phyloP scores from a whole-genome alignment of 1,140 invertebrate species.

The Belonocnema kinseyi region DNA sequence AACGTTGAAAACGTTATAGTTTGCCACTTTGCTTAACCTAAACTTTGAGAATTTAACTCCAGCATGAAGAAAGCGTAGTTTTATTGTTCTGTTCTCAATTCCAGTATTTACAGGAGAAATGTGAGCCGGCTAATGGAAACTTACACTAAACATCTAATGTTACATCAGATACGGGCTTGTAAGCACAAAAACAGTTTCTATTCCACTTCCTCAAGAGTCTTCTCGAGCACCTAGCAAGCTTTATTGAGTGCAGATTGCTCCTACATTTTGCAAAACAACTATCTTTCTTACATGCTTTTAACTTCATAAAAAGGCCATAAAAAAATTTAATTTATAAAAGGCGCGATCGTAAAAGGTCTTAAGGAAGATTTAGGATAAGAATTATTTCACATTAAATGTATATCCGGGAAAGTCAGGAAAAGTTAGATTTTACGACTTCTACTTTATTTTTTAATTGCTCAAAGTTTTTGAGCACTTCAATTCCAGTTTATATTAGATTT shows the following conservation, averaged over 20 bases:
- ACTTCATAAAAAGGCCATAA: no score
- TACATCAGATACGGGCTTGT: not conserved
- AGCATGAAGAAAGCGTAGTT: not conserved
- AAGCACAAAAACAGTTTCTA: constrained; percentile 4
- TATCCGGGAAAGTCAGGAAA: no score
- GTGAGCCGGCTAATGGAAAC: constrained; percentile 23
- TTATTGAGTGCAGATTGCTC: not conserved
- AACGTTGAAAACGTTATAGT: not conserved
- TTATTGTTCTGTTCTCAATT: constrained; percentile 12
- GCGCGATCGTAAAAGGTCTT: no score
- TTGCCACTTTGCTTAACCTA: not conserved
- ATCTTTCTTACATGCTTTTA: no score
- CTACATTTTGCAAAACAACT: not conserved
- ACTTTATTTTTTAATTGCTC: no score
- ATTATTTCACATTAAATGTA: no score
- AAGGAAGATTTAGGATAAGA: no score
- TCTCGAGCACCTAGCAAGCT: not conserved
- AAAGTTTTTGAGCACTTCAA: no score
- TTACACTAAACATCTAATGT: constrained; percentile 21
- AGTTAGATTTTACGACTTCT: no score
- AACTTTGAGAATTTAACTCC: constrained; percentile 1
- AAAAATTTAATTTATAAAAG: no score
- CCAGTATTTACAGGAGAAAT: constrained; percentile 18
- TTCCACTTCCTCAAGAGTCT: not conserved
- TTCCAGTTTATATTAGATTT: no score